Evolutionary conservation across 2,888 invertebrate species (phyloP).

Genomic region (Bruchidius siliquastri): DNA sequence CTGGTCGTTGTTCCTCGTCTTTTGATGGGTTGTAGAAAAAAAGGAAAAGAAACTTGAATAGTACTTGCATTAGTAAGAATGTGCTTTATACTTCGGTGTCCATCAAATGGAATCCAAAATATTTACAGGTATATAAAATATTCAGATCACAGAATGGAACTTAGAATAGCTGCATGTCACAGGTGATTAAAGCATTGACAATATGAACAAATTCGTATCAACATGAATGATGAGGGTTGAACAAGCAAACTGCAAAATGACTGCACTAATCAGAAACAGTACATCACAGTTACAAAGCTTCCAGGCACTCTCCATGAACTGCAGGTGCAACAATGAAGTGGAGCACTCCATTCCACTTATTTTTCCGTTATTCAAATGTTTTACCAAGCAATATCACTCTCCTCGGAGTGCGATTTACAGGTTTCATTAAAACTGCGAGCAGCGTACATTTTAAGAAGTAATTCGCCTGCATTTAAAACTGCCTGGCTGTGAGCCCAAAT

Average conservation of each 20-base stretch:
- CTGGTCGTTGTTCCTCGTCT: no score
- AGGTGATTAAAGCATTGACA: no score
- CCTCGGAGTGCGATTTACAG: neutral
- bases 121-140: no score
- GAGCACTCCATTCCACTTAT: neutral
- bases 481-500: neutral
- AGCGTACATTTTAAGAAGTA: neutral
- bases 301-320: neutral
- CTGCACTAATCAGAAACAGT: no score
- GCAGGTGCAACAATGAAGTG: neutral
- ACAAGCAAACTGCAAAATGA: neutral
- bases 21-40: no score
- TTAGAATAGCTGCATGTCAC: no score
- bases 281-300: neutral
- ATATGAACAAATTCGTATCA: no score
- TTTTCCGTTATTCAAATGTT: neutral
- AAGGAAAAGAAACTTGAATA: no score
- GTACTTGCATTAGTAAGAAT: no score
- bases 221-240: neutral
- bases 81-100: no score
- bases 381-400: neutral
- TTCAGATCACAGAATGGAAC: no score
- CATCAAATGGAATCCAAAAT: no score
- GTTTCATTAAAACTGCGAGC: neutral
- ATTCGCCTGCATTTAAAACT: neutral